A percentile compares a stretch with the other conserved stretches of the same genome.
Conservation (phyloP, 2,888 invertebrate species). For the Athalia cordata region DNA sequence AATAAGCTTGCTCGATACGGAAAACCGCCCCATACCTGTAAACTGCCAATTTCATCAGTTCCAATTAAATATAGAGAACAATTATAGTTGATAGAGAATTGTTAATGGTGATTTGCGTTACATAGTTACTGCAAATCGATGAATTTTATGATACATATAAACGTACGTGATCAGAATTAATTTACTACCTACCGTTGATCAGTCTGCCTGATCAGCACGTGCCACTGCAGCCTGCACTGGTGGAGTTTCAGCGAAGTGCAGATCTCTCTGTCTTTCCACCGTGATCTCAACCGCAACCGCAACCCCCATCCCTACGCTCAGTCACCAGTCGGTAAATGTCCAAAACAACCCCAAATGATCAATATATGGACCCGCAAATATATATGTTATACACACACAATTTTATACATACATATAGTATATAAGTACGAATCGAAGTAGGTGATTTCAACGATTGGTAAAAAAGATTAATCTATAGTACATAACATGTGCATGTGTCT, state of each 20-base stretch:
- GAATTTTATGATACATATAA: neutral
- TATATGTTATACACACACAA: neutral
- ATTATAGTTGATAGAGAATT: slow-evolving; percentile 4
- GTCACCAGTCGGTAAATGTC: slow-evolving; percentile 41
- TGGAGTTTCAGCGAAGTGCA: slow-evolving; percentile 37
- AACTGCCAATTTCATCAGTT: slow-evolving; percentile 42
- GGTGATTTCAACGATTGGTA: slow-evolving; percentile 24
- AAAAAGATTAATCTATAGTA: neutral
- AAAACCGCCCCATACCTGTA: slow-evolving; percentile 42
- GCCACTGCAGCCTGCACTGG: slow-evolving; percentile 25
- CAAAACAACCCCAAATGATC: slow-evolving; percentile 34
- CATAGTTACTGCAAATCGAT: neutral
- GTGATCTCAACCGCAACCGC: slow-evolving; percentile 41
- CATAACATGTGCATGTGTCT: too few species aligned
- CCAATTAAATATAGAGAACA: slow-evolving; percentile 33
- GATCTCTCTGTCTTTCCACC: slow-evolving; percentile 37
- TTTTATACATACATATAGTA: neutral
- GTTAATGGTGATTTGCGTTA: neutral
- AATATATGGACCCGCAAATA: neutral
- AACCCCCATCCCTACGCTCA: slow-evolving; percentile 35
- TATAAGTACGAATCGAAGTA: too few species aligned
- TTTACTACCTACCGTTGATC: slow-evolving; percentile 41
- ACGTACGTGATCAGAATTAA: neutral
- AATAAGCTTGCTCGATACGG: slow-evolving; percentile 41
- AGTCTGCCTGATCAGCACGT: slow-evolving; percentile 37